A percentile compares a stretch with the other conserved stretches of the same genome.
These are phyloP conservation scores for Pituophis catenifer DNA, from an alignment of 2,113 vertebrate species.

Conservation along the genomic window DNA sequence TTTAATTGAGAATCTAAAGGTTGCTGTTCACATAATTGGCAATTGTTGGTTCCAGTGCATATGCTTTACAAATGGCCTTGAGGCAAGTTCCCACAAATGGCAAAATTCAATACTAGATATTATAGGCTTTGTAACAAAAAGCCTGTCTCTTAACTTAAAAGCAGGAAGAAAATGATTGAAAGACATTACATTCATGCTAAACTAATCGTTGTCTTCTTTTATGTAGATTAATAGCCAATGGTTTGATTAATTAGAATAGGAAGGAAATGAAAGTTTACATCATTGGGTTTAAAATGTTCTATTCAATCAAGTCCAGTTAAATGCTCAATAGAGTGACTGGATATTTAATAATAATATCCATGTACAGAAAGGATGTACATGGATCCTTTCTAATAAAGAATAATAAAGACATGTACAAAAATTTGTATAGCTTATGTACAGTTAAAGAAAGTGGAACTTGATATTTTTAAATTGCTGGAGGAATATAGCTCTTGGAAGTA, in stretches of 20 bases:
- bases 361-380: too few relatives aligned
- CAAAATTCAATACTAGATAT: slow-evolving; percentile 50
- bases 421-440: slow-evolving; percentile 31
- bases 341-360: slow-evolving; percentile 27
- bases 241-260: slow-evolving; percentile 55
- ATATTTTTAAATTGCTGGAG: slow-evolving; percentile 31
- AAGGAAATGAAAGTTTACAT: slow-evolving; percentile 52
- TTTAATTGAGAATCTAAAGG: not conserved
- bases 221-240: slow-evolving; percentile 43
- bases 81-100: slow-evolving; percentile 61
- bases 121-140: slow-evolving; percentile 46
- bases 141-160: slow-evolving; percentile 43
- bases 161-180: slow-evolving; percentile 54
- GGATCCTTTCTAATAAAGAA: too few relatives aligned
- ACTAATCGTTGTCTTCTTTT: slow-evolving; percentile 55
- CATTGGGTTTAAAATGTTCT: slow-evolving; percentile 46
- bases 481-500: not conserved
- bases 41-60: slow-evolving; percentile 37
- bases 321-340: slow-evolving; percentile 6
- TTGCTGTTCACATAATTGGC: slow-evolving; percentile 34
- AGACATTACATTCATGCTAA: slow-evolving; percentile 55
- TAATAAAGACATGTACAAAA: not conserved
- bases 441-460: slow-evolving; percentile 26
- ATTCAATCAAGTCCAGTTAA: slow-evolving; percentile 34
- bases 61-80: slow-evolving; percentile 48